These are phyloP conservation scores for Budorcas taxicolor DNA, from an alignment of 2,113 vertebrate genomes.

Conservation along the genomic window DNA sequence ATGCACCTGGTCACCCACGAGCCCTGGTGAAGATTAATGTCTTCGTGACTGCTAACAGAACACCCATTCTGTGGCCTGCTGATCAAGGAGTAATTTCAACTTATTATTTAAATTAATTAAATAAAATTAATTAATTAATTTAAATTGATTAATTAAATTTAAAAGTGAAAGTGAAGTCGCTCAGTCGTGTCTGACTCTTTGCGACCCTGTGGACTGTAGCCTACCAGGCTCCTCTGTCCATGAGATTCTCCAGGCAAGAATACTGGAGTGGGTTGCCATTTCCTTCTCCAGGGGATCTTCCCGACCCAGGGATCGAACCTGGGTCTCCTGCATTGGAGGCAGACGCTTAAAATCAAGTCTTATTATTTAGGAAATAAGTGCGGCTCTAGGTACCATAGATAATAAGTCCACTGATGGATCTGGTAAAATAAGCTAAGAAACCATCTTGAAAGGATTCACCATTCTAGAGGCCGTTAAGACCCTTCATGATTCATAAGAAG, in stretches of 20 bases:
- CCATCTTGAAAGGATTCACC: not conserved
- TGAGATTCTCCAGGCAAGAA: too few species aligned
- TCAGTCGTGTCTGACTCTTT: too few species aligned
- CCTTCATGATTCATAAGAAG: not conserved
- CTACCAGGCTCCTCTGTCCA: too few species aligned
- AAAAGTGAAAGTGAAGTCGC: too few species aligned
- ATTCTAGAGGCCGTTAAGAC: not conserved
- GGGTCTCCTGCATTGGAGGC: too few species aligned
- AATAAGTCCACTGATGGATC: not conserved
- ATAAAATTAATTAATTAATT: too few species aligned
- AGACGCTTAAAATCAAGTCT: not conserved
- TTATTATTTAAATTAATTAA: not conserved
- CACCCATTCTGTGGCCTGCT: not conserved
- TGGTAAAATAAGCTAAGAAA: not conserved
- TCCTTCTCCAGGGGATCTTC: too few species aligned
- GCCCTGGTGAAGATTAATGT: not conserved
- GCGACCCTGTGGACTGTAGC: too few species aligned
- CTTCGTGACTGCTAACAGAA: not conserved
- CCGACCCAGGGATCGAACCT: too few species aligned
- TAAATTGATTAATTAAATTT: too few species aligned
- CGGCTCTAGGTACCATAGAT: not conserved
- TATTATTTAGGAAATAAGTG: not conserved
- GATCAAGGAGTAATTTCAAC: not conserved
- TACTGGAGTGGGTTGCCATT: too few species aligned
- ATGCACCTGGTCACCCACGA: not conserved